These are phyloP conservation scores for Mesorhabditis sp. DNA, from an alignment of 2,888 invertebrate genomes.

Conservation along the genomic window DNA sequence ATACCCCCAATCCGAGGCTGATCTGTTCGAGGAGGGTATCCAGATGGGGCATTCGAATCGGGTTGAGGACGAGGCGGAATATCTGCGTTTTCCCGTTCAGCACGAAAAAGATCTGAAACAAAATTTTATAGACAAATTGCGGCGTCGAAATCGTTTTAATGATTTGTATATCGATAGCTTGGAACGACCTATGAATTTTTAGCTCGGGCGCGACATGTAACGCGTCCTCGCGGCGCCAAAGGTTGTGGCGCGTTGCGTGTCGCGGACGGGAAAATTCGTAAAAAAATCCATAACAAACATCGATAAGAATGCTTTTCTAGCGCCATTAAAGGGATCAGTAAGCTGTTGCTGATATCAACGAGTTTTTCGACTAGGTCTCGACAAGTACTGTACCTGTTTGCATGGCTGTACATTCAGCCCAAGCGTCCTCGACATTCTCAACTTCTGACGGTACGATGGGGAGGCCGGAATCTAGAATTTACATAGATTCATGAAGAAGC, in stretches of 20 bases:
- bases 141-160: too few relatives aligned
- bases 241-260: too few relatives aligned
- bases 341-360: not conserved
- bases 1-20: constrained; percentile 35
- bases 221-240: too few relatives aligned
- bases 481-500: constrained; percentile 5
- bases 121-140: too few relatives aligned
- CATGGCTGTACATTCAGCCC: constrained; percentile 35
- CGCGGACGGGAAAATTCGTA: too few relatives aligned
- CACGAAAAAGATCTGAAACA: constrained; percentile 45
- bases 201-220: too few relatives aligned
- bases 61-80: constrained; percentile 46
- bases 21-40: constrained; percentile 46
- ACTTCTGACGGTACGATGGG: constrained; percentile 25
- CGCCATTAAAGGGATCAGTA: not conserved
- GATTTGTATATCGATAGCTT: too few relatives aligned
- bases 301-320: not conserved
- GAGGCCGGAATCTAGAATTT: constrained; percentile 32
- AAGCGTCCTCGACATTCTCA: constrained; percentile 27
- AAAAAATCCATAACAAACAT: too few relatives aligned
- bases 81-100: constrained; percentile 48
- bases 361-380: too few relatives aligned
- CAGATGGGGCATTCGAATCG: constrained; percentile 35
- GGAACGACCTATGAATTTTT: too few relatives aligned
- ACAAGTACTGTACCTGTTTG: constrained; percentile 33